Evolutionary conservation across 1,140 invertebrate genomes (phyloP).

Genomic region (Mactra quadrangularis): DNA sequence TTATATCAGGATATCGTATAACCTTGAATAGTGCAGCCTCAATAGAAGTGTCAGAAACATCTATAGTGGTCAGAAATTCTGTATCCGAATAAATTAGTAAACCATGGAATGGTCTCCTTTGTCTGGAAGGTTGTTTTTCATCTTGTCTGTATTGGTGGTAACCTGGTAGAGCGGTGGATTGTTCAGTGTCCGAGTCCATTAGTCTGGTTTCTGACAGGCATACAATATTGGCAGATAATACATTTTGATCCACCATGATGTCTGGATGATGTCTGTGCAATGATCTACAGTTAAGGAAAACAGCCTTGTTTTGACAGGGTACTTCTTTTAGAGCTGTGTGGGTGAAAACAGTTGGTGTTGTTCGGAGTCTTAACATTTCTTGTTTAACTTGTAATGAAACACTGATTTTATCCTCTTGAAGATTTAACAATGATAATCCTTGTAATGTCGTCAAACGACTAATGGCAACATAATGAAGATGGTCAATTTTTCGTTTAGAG

Average conservation of each 20-base stretch:
- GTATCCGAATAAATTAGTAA: conserved; percentile 20
- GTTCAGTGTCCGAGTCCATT: not conserved
- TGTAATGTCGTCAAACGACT: conserved; percentile 9
- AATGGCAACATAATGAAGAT: conserved; percentile 51
- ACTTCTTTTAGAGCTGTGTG: not conserved
- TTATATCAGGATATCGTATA: not conserved
- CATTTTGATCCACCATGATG: conserved; percentile 12
- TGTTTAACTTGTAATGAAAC: too few relatives aligned
- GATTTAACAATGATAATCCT: conserved; percentile 19
- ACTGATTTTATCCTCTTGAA: conserved; percentile 30
- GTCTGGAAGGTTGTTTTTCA: not conserved
- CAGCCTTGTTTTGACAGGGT: not conserved
- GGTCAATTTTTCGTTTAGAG: conserved; percentile 11
- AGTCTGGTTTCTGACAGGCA: conserved; percentile 41
- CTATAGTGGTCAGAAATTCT: not conserved
- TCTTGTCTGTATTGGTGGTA: conserved; percentile 35
- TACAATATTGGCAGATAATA: conserved; percentile 13
- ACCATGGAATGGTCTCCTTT: conserved; percentile 16
- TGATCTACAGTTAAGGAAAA: conserved; percentile 38
- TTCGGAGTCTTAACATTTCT: conserved; percentile 22
- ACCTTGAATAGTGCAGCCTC: conserved; percentile 20
- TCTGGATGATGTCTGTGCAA: conserved; percentile 21
- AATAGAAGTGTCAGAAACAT: not conserved
- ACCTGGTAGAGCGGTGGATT: not conserved
- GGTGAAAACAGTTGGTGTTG: not conserved